Percentiles rank a stretch among this genome's conserved stretches.
phyloP scores from a whole-genome alignment of 2,888 invertebrate species.

The Mongoloraphidia duomilia region DNA sequence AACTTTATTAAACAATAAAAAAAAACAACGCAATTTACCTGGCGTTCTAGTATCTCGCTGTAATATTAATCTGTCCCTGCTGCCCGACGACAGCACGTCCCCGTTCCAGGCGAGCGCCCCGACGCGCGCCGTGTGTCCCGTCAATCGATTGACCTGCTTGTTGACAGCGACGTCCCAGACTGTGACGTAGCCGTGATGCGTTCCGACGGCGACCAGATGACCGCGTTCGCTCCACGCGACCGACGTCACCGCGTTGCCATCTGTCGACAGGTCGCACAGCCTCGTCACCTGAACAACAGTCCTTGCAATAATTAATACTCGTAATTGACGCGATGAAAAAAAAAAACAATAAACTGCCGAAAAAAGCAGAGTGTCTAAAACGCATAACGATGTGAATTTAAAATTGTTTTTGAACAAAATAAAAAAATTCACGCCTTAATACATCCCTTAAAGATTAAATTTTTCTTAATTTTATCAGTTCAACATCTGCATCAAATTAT shows the following conservation, averaged over 20 bases:
- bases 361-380: too few species aligned
- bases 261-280: slow-evolving; percentile 85
- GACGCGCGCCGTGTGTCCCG: slow-evolving; percentile 83
- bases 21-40: slow-evolving; percentile 29
- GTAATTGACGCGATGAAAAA: too few species aligned
- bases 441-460: too few species aligned
- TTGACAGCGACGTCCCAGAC: slow-evolving; percentile 96
- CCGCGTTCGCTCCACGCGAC: slow-evolving; percentile 99
- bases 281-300: slow-evolving; percentile 55
- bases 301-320: too few species aligned
- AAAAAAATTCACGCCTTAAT: too few species aligned
- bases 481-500: too few species aligned
- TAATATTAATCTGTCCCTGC: slow-evolving; percentile 82
- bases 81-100: slow-evolving; percentile 91
- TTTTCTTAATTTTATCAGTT: too few species aligned
- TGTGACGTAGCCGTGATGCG: slow-evolving; percentile 91
- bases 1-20: neutral
- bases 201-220: slow-evolving; percentile 92
- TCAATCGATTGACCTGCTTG: slow-evolving; percentile 81
- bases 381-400: too few species aligned
- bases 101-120: slow-evolving; percentile 96
- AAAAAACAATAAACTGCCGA: too few species aligned
- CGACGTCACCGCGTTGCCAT: slow-evolving; percentile 92
- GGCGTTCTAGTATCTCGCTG: slow-evolving; percentile 88
- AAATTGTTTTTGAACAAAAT: too few species aligned